Evolutionary conservation across 2,888 invertebrate genomes (phyloP), one percentile per base, ranked within the genome.

Genomic region (Noctua janthe): DNA sequence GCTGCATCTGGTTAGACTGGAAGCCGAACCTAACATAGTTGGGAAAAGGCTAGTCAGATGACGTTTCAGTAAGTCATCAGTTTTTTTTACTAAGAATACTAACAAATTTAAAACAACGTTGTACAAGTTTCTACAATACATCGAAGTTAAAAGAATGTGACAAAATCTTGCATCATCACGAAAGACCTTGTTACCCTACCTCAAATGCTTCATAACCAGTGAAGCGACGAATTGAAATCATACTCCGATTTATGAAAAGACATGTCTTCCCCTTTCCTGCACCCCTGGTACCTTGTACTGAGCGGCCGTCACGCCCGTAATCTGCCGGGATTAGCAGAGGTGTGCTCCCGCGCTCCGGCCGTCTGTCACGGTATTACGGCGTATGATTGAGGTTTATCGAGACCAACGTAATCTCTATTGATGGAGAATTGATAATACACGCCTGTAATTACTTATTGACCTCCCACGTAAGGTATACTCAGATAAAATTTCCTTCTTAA

Each of bases 301-400:
- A n/a, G 79, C 54, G 29, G 47, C 20, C 80, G 73, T 51, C 84
- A 56, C 69, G 80, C 1, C 29, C 2, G 54, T 70, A 73, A 73
- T 54, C 84, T 73, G 69, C 54, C 54, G 29, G 74, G 84, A 83
- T 84, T 74, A 83, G 59, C 84, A 74, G 80, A 73, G 62, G n/a
- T 56, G 84, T 79, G 54, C 62, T 49, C 39, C 2, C 69, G 47
- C 66, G 29, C 49, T 23, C 54, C 29, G 20, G 6, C 64, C 47
- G n/a, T 20, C 51, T 59, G 6, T 23, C 66, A 29, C n/a, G 71
- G 67, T 59, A 39, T 78, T 47, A 67, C 35, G 20, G 35, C 39
- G 59, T 56, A 51, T 81, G 77, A 51, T 62, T 47, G 78, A 59
- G 59, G 39, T 59, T 67, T 67, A 59, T 67, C 29, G 39, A 47